Evolutionary conservation across 2,888 invertebrate genomes (phyloP).

Genomic region (Protophormia terraenovae): DNA sequence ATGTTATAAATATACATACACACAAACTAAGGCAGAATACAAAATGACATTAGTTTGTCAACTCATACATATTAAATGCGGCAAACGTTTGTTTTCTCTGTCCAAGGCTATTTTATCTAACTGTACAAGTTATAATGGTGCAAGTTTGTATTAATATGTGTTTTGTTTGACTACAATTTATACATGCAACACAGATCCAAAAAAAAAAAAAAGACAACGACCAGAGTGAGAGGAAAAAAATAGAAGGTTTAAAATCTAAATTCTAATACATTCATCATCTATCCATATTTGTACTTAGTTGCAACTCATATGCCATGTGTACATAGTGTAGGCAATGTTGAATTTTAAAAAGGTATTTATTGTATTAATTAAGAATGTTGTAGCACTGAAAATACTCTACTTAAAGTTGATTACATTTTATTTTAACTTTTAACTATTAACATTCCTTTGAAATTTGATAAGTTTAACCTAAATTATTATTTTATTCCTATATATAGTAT

Average conservation of each 20-base stretch:
- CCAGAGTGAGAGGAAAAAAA: background rate
- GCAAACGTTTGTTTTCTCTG: constrained; percentile 54
- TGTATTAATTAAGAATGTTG: background rate
- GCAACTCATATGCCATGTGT: constrained; percentile 42
- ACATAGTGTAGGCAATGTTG: constrained; percentile 44
- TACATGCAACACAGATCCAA: constrained; percentile 21
- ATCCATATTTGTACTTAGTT: constrained; percentile 40
- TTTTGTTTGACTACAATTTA: constrained; percentile 44
- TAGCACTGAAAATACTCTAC: background rate
- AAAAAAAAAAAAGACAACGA: too few relatives aligned
- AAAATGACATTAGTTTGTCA: constrained; percentile 68
- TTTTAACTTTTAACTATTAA: background rate
- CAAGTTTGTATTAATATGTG: constrained; percentile 4
- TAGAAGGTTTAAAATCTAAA: constrained; percentile 51
- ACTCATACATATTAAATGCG: constrained; percentile 67
- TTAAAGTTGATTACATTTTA: background rate
- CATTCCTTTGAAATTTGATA: background rate
- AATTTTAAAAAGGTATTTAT: constrained; percentile 42
- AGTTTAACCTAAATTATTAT: background rate
- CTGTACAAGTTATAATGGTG: constrained; percentile 20
- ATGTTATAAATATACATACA: background rate
- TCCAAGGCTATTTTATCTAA: constrained; percentile 56
- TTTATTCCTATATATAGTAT: too few relatives aligned
- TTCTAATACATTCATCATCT: constrained; percentile 54
- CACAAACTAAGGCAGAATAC: constrained; percentile 55